These are phyloP conservation scores for Oreocharis arfaki DNA, from an alignment of 2,113 vertebrate genomes.

Conservation along the genomic window DNA sequence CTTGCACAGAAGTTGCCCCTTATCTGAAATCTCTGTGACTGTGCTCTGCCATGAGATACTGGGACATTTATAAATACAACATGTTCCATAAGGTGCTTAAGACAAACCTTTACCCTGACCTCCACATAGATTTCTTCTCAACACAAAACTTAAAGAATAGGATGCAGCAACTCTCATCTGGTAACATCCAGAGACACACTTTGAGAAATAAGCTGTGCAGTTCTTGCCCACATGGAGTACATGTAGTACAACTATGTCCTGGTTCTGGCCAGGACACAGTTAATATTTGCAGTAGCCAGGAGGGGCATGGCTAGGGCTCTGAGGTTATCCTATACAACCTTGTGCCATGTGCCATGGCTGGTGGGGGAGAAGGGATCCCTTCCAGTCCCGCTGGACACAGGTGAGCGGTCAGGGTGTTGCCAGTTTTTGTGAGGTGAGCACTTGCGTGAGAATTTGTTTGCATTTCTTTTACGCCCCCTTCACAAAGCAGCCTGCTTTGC, in stretches of 20 bases:
- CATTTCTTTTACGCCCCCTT: fast-evolving
- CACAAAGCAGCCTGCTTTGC: neutral
- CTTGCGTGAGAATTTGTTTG: fast-evolving
- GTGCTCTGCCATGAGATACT: neutral
- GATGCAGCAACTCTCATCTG: neutral
- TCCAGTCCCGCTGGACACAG: fast-evolving
- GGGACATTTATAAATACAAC: neutral
- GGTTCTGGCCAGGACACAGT: neutral
- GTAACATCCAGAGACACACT: neutral
- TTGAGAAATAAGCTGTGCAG: neutral
- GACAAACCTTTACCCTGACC: neutral
- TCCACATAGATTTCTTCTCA: neutral
- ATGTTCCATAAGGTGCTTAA: neutral
- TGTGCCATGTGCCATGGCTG: neutral
- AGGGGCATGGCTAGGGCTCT: neutral
- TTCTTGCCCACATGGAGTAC: neutral
- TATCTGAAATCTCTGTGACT: neutral
- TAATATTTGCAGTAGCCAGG: neutral
- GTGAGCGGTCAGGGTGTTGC: fast-evolving
- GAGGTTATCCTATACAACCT: neutral
- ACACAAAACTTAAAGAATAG: neutral
- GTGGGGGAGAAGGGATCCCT: no score
- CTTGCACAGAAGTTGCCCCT: neutral
- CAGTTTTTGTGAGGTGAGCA: fast-evolving
- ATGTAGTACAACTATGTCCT: neutral